Evolutionary conservation across 2,113 vertebrate species (phyloP), one percentile per base, ranked within the genome.

Genomic region (Vimba vimba): DNA sequence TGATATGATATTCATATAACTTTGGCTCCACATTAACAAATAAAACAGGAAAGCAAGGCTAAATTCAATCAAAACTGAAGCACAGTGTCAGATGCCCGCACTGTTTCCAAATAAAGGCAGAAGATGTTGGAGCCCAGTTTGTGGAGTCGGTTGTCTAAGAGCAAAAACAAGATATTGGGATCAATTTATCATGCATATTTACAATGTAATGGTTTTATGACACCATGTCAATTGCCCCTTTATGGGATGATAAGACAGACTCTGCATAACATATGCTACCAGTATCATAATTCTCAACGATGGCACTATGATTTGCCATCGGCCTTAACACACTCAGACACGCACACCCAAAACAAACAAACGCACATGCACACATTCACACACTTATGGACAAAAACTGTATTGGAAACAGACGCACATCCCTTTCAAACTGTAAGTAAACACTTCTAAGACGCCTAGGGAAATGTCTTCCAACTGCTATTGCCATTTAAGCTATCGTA

Each of bases 251-350:
- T 91, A 93, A 86, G 88, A 74, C 19, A 66, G 84, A 52, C 52
- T 62, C 87, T 86, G 91, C 87, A 84, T 89, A 91, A 86, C 92
- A 91, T 92, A 90, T 94, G 94, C 91, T 87, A 71, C 85, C 62
- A 80, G 82, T 81, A 77, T 79, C 78, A 85, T 93, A 92, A 93
- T 93, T 89, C 83, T 74, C 87, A 91, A 86, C 87, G 82, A 59
- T 59, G 21, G 69, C 8, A 84, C 81, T 27, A 89, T n/a, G 86
- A 88, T 68, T 82, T 68, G 36, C 13, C 36, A 25, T 81, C 6
- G 45, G 39, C 39, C 4, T 36, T 69, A n/a, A 62, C 52, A n/a
- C 36, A 62, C 78, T 79, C 36, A 81, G 36, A 66, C n/a, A 82
- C 19, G 11, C 60, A 83, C 47, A 71, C 23, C 21, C 30, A 79